Evolutionary conservation across 2,797 vertebrate genomes (phyloP).

Genomic region (Rallus crepitans): DNA sequence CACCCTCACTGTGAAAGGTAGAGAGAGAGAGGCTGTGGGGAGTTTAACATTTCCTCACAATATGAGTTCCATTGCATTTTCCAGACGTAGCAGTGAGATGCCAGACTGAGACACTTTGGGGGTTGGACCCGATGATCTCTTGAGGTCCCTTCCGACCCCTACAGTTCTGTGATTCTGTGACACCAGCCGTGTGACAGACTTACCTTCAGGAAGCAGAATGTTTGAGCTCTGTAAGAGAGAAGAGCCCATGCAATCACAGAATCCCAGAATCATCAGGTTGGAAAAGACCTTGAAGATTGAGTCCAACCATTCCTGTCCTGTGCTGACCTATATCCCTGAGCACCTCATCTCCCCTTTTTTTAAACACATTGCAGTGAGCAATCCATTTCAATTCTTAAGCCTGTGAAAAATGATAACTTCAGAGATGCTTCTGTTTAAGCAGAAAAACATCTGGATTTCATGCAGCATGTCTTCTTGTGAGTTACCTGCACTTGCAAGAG

Average conservation of each 20-base stretch:
- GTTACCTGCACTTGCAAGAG: background rate
- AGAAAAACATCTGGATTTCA: background rate
- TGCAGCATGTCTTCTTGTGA: background rate
- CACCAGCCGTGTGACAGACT: background rate
- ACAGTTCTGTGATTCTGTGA: too few relatives aligned
- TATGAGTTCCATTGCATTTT: background rate
- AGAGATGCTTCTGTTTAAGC: background rate
- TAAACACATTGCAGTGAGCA: background rate
- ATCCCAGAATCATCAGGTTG: background rate
- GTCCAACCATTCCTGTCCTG: too few relatives aligned
- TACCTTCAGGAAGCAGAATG: background rate
- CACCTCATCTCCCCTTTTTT: too few relatives aligned
- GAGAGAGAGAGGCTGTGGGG: background rate
- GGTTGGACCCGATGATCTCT: too few relatives aligned
- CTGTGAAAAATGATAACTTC: background rate
- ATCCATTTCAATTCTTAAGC: background rate
- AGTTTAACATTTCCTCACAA: background rate
- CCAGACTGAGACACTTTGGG: background rate
- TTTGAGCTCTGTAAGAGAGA: background rate
- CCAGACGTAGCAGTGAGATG: background rate
- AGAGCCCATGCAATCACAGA: background rate
- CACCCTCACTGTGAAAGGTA: background rate
- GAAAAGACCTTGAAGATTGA: too few relatives aligned
- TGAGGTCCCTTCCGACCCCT: too few relatives aligned
- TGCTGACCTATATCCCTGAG: too few relatives aligned